These are phyloP conservation scores for Acronicta alni DNA, from an alignment of 2,888 invertebrate genomes.

Conservation along the genomic window DNA sequence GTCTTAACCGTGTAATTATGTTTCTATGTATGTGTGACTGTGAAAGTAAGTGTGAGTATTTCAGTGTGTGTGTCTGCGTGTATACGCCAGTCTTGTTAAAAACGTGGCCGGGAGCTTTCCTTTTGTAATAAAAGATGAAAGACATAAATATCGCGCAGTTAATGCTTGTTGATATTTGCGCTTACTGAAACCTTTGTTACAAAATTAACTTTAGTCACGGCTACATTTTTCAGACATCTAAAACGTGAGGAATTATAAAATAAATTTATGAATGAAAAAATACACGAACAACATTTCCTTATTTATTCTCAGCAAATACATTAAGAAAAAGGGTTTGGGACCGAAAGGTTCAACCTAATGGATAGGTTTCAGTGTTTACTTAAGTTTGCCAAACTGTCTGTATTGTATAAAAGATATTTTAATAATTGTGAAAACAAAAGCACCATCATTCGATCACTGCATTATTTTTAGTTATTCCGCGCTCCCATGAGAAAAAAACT, in stretches of 20 bases:
- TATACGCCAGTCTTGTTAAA: conserved; percentile 11
- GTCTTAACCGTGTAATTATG: no score
- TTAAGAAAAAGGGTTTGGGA: no score
- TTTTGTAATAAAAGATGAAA: conserved; percentile 50
- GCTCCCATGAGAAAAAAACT: no score
- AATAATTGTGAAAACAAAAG: no score
- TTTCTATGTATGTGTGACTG: no score
- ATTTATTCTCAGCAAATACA: neutral
- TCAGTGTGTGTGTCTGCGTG: neutral
- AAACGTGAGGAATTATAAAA: conserved; percentile 5
- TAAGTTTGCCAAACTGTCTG: no score
- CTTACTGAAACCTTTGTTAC: conserved; percentile 12
- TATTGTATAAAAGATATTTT: no score
- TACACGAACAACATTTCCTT: neutral
- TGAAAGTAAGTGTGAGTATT: neutral
- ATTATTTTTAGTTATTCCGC: no score
- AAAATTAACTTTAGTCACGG: conserved; percentile 8
- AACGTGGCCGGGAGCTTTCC: conserved; percentile 16
- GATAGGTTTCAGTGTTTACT: no score
- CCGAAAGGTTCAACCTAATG: no score
- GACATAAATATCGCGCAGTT: conserved; percentile 29
- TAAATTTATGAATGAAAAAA: neutral
- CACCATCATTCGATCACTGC: no score
- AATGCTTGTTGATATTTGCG: conserved; percentile 22
- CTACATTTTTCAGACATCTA: conserved; percentile 9